A percentile compares a stretch with the other conserved stretches of the same genome.
phyloP scores from a whole-genome alignment of 2,888 invertebrate genomes.

The Polymixis lichenea region DNA sequence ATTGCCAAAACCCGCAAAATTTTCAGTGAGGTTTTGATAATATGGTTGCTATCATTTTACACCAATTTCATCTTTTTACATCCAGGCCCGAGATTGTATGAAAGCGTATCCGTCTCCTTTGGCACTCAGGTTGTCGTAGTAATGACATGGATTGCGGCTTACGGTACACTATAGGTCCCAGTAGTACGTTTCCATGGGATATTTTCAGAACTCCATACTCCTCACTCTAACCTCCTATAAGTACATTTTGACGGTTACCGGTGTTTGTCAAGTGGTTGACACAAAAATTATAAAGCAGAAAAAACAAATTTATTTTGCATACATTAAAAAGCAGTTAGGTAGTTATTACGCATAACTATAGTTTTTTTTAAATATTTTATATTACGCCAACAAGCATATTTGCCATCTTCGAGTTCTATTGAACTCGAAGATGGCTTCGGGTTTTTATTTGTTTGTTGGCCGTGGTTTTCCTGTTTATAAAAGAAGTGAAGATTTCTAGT shows the following conservation, averaged over 20 bases:
- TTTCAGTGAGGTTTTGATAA: too few species aligned
- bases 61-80: too few species aligned
- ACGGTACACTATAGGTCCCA: not conserved
- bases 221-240: not conserved
- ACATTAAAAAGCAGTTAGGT: slow-evolving; percentile 29
- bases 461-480: not conserved
- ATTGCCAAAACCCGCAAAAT: too few species aligned
- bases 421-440: not conserved
- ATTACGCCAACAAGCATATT: not conserved
- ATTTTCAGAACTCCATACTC: not conserved
- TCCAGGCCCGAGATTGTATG: too few species aligned
- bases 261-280: not conserved
- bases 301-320: not conserved
- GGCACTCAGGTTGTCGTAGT: not conserved
- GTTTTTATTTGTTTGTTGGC: not conserved
- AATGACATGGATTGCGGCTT: not conserved
- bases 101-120: too few species aligned
- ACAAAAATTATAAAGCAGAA: slow-evolving; percentile 7
- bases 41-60: too few species aligned
- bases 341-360: not conserved
- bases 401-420: too few species aligned
- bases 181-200: too few species aligned
- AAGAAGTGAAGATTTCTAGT: too few species aligned
- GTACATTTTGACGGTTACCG: not conserved
- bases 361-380: not conserved